Percentiles rank a stretch among this genome's conserved stretches.
Evolutionary conservation across 2,888 invertebrate species (phyloP).

Genomic region (Muscina levida): DNA sequence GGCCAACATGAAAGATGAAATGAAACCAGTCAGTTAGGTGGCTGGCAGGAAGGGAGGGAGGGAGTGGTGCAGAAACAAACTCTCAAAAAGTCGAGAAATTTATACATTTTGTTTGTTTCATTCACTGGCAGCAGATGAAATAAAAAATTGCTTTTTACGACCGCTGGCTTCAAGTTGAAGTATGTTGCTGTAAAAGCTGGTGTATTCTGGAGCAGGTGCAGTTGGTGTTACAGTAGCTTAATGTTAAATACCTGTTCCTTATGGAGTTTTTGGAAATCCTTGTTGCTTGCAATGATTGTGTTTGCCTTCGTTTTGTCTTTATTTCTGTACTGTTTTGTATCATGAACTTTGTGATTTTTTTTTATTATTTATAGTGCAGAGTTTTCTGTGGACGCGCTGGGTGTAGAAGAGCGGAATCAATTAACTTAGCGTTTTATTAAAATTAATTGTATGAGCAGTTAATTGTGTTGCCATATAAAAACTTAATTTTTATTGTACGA

Average conservation of each 20-base stretch:
- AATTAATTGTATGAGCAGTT: no score
- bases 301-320: background rate
- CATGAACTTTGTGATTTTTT: conserved; percentile 2
- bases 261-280: no score
- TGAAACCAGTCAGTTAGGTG: background rate
- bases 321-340: background rate
- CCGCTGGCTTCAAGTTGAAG: background rate
- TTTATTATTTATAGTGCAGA: background rate
- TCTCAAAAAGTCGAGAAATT: conserved; percentile 10
- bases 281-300: conserved; percentile 10
- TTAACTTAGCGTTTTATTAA: no score
- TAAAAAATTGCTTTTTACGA: conserved; percentile 16
- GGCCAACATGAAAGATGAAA: conserved; percentile 16
- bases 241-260: conserved; percentile 45
- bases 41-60: no score
- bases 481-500: no score
- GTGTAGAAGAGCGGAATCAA: conserved; percentile 39
- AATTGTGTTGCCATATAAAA: no score
- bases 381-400: background rate
- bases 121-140: background rate
- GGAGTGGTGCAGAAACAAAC: no score
- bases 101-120: background rate
- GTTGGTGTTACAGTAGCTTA: conserved; percentile 60
- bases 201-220: background rate
- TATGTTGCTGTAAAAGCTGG: conserved; percentile 16